Evolutionary conservation across 2,797 vertebrate species (phyloP).

Genomic region (Mormyrus proboscirostris): DNA sequence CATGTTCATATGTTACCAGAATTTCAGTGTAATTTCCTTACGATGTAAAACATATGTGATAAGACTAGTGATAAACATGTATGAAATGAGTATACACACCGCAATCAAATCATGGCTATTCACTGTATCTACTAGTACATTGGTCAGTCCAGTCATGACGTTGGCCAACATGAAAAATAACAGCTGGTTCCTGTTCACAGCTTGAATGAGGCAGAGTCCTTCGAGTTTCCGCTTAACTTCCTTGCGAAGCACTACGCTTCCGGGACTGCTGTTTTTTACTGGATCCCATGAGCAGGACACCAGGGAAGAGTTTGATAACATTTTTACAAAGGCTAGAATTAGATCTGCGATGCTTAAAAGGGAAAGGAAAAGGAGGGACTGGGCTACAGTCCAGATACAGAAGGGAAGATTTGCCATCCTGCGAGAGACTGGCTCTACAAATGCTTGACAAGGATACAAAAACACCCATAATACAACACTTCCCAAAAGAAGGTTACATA

Average conservation of each 20-base stretch:
- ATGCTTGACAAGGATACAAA: slow-evolving; percentile 56
- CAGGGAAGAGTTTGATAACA: slow-evolving; percentile 53
- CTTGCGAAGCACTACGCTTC: background rate
- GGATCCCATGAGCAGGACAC: slow-evolving; percentile 72
- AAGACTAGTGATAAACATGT: slow-evolving; percentile 82
- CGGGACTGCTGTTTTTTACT: slow-evolving; percentile 32
- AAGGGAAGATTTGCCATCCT: slow-evolving; percentile 84
- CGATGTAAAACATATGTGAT: slow-evolving; percentile 69
- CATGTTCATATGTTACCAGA: slow-evolving; percentile 65
- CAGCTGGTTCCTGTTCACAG: slow-evolving; percentile 84
- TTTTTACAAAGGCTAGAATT: slow-evolving; percentile 68
- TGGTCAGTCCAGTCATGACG: slow-evolving; percentile 79
- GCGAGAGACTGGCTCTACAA: slow-evolving; percentile 75
- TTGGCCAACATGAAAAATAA: slow-evolving; percentile 86
- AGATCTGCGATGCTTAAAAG: slow-evolving; percentile 66
- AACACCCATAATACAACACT: slow-evolving; percentile 50
- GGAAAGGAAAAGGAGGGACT: slow-evolving; percentile 69
- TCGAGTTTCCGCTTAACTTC: slow-evolving; percentile 35
- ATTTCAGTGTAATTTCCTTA: slow-evolving; percentile 74
- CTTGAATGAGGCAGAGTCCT: slow-evolving; percentile 69
- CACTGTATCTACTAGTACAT: slow-evolving; percentile 77
- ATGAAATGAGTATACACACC: slow-evolving; percentile 65
- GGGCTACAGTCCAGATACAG: slow-evolving; percentile 78
- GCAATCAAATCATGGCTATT: slow-evolving; percentile 56
- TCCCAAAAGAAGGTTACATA: slow-evolving; percentile 50